These are phyloP conservation scores for Campopleginae sp. DNA, from an alignment of 2,888 invertebrate species.

Conservation along the genomic window DNA sequence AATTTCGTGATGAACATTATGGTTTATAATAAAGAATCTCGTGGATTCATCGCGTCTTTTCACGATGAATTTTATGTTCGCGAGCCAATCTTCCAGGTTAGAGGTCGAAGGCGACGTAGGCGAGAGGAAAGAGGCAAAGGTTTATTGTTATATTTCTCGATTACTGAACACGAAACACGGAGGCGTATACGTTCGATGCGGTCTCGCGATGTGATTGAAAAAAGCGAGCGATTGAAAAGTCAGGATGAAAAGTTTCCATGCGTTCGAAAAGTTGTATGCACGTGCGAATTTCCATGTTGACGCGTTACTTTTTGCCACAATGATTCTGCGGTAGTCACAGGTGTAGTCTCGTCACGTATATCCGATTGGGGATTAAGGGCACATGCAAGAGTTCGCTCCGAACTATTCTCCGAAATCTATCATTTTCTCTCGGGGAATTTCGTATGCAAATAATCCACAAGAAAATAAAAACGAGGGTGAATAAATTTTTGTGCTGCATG, in stretches of 20 bases:
- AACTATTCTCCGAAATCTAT: not conserved
- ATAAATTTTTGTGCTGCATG: too few relatives aligned
- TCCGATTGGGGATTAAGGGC: conserved; percentile 49
- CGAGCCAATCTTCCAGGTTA: conserved; percentile 45
- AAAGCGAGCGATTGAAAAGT: conserved; percentile 30
- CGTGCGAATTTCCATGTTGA: conserved; percentile 44
- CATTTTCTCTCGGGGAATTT: not conserved
- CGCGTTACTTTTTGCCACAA: conserved; percentile 28
- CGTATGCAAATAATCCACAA: too few relatives aligned
- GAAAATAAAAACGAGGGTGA: too few relatives aligned
- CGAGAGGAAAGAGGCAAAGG: not conserved
- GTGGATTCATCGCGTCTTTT: conserved; percentile 11
- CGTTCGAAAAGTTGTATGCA: conserved; percentile 5
- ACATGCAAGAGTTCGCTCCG: not conserved
- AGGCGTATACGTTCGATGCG: not conserved
- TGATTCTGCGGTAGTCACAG: conserved; percentile 44
- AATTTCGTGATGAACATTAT: conserved; percentile 13
- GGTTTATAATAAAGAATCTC: not conserved
- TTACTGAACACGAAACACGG: not conserved
- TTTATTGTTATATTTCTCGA: not conserved
- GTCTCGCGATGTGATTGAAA: not conserved
- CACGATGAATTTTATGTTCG: conserved; percentile 2
- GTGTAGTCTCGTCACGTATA: conserved; percentile 49
- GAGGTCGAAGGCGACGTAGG: conserved; percentile 11
- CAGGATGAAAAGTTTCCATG: conserved; percentile 1